A percentile compares a stretch with the other conserved stretches of the same genome.
Evolutionary conservation across 2,113 vertebrate genomes (phyloP).

Genomic region (Barnardius zonarius): DNA sequence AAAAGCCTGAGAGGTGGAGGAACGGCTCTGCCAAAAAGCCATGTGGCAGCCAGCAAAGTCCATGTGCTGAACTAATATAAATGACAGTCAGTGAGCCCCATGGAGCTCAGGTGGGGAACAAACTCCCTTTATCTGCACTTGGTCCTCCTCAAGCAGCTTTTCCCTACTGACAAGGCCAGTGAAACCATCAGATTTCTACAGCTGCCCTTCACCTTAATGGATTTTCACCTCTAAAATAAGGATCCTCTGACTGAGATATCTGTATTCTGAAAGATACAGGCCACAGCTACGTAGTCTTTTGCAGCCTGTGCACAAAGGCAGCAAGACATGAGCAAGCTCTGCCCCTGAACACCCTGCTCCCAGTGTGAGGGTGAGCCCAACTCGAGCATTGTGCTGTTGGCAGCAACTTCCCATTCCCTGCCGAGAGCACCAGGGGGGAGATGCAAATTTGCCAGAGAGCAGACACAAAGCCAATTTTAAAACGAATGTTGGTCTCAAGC

Average conservation of each 20-base stretch:
- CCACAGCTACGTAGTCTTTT: neutral
- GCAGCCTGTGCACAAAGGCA: neutral
- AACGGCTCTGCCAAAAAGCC: neutral
- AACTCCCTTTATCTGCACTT: neutral
- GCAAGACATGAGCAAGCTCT: neutral
- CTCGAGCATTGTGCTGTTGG: neutral
- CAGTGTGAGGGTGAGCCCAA: neutral
- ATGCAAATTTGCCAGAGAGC: neutral
- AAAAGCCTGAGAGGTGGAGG: neutral
- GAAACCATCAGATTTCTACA: neutral
- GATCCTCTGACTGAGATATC: neutral
- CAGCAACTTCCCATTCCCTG: neutral
- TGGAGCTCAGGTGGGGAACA: neutral
- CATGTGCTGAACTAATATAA: neutral
- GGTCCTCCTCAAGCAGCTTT: neutral
- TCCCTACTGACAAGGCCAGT: neutral
- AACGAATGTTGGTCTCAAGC: neutral
- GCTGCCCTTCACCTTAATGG: neutral
- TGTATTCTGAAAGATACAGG: neutral
- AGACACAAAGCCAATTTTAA: constrained; percentile 17
- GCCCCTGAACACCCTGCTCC: rapidly evolving
- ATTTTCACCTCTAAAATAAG: neutral
- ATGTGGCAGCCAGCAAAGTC: neutral
- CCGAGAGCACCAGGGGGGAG: neutral
- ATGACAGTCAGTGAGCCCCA: rapidly evolving